Base-by-base conservation (phyloP, 2,113 vertebrate species). In the Fulmarus glacialis region DNA sequence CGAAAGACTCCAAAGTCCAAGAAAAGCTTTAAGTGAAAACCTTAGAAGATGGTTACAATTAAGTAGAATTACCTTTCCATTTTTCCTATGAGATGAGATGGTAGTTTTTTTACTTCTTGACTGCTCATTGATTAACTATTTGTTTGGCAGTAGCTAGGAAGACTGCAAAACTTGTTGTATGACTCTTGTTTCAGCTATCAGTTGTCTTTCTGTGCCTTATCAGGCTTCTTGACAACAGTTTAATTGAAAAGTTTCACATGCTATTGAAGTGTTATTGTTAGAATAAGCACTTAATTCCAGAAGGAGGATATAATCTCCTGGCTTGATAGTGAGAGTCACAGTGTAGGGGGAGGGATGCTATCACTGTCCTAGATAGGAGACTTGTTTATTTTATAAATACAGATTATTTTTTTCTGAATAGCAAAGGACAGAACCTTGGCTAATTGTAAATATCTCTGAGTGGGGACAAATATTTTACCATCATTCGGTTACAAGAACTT, bases 251-350 rank as follows among this genome's bases (percentile, higher is more conserved):
- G 74, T 85, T 97, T 94, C 42, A 29, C 50, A 66, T 87, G 43
- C 82, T 87, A 34, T 93, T 90, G 43, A 92, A 89, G 62, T 89
- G 89, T 96, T 97, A 77, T 92, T 88, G 94, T 93, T 96, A 88
- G 75, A 95, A 68, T 87, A 96, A 91, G 43, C 27, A 60, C 50
- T 93, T 95, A 89, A 63, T 91, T 95, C 64, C 74, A 94, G 72
- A 29, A 93, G 81, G 48, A 82, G 81, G 38, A 42, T 87, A 72
- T 91, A 87, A 91, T 94, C 89, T 96, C 55, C 34, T 72, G 48
- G 30, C 9, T 72, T 68, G 70, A 64, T 72, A 82, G 47, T 38
- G 40, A 79, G 64, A 82, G 40, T 88, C 34, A 15, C 34, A 48
- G 48, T 38, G 30, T 48, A 68, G 70, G 42, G 36, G 34, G 36